phyloP scores from a whole-genome alignment of 2,888 invertebrate species.

The Cataglyphis livida region DNA sequence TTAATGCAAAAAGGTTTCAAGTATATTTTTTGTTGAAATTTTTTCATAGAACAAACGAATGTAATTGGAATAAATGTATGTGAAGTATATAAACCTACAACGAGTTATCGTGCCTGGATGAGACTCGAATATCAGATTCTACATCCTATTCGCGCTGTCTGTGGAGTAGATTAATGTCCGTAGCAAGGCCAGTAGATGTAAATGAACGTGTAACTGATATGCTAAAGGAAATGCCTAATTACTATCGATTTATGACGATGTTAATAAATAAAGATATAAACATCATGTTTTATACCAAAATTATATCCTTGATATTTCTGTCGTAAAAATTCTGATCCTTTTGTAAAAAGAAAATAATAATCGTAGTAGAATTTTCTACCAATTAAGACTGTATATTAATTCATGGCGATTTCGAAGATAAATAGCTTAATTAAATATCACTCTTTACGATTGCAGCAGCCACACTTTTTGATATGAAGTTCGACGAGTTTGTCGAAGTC shows the following conservation, averaged over 20 bases:
- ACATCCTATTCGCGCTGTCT: not conserved
- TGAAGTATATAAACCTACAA: not conserved
- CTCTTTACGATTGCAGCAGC: not conserved
- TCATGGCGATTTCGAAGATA: not conserved
- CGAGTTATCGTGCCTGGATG: not conserved
- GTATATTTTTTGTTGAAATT: not conserved
- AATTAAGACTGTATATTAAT: constrained; percentile 16
- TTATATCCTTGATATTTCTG: not conserved
- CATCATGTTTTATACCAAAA: not conserved
- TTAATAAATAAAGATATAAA: constrained; percentile 28
- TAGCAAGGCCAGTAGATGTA: constrained; percentile 12
- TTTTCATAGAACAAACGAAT: not conserved
- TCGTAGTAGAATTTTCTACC: not conserved
- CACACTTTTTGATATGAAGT: not conserved
- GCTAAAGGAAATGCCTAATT: constrained; percentile 10
- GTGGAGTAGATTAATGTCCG: constrained; percentile 35
- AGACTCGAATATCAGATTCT: not conserved
- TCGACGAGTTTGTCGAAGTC: not conserved
- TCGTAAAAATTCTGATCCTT: not conserved
- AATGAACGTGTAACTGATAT: constrained; percentile 46
- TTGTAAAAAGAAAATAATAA: not conserved
- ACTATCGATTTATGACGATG: constrained; percentile 18
- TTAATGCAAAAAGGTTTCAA: not conserved
- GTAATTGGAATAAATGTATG: not conserved
- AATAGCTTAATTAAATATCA: constrained; percentile 6